phyloP scores from a whole-genome alignment of 1,140 invertebrate species.

The Thaumatotibia leucotreta region DNA sequence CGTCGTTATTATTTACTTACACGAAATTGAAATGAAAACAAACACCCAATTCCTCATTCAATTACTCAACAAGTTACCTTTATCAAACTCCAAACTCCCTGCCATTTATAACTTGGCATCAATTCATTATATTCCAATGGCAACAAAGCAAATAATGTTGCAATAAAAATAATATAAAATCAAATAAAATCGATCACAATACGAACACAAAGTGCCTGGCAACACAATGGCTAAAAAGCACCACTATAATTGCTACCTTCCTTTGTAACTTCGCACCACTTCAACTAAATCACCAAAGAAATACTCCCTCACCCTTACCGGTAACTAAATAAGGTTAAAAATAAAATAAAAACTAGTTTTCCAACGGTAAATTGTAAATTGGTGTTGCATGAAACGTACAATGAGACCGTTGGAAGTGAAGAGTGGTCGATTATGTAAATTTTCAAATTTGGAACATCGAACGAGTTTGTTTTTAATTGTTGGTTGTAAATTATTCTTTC shows the following conservation, averaged over 20 bases:
- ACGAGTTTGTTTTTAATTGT: conserved; percentile 13
- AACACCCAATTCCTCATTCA: not conserved
- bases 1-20: not conserved
- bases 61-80: not conserved
- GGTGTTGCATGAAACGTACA: conserved; percentile 3
- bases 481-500: not conserved
- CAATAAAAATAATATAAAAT: conserved; percentile 11
- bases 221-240: conserved; percentile 10
- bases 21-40: not conserved
- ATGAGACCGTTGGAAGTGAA: conserved; percentile 8
- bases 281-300: not conserved
- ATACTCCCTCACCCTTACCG: not conserved
- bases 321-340: not conserved
- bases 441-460: conserved; percentile 10
- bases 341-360: not conserved
- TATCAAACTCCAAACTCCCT: not conserved
- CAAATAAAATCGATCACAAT: conserved; percentile 11
- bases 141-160: conserved; percentile 8
- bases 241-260: conserved; percentile 3
- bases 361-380: not conserved
- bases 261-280: not conserved
- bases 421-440: conserved; percentile 14
- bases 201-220: conserved; percentile 4
- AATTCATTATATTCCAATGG: not conserved
- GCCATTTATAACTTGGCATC: too few relatives aligned